Evolutionary conservation across 2,113 vertebrate species (phyloP), one percentile per base, ranked within the genome.

Genomic region (Odobenus rosmarus): DNA sequence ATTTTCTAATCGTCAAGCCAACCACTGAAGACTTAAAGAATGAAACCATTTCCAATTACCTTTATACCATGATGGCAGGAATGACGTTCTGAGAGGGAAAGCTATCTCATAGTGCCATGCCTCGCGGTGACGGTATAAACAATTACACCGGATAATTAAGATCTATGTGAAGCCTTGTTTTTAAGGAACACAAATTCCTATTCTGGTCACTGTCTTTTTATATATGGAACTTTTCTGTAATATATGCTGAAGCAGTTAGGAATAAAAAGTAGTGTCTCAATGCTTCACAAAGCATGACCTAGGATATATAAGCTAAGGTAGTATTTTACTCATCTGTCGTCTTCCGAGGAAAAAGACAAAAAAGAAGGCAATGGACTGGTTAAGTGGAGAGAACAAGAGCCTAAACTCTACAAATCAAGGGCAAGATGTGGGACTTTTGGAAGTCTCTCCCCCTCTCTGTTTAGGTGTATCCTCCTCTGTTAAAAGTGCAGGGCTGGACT

Each of bases 1-100:
- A 92, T 94, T 97, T 97, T 91, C 71, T 97, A 93, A 97, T 92
- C 53, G 21, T 94, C 55, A 93, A 95, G 11, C 7, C 93, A 96
- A 97, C 86, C 33, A 59, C 31, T 57, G 39, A 28, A 95, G 90
- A 88, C 76, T 88, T 95, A 83, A 93, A 96, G 26, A 92, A 21
- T 28, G 19, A 96, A 69, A 87, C 4, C 23, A 82, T 81, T 98
- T 98, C 71, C 49, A 95, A 88, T 88, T 95, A 98, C 39, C 24
- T 96, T 97, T 96, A 64, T 53, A 91, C 28, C 95, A 33, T 84
- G 93, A 76, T 46, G 96, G 49, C 19, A 89, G 64, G n/a, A 88
- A 80, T 69, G 81, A 90, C 57, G 67, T 88, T 90, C 91, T 87
- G 61, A 94, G 61, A 86, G 51, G 88, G 36, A 96, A 81, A 95